Percentiles rank a stretch among this genome's conserved stretches.
Evolutionary conservation across 1,140 invertebrate genomes (phyloP).

Genomic region (Popillia japonica): DNA sequence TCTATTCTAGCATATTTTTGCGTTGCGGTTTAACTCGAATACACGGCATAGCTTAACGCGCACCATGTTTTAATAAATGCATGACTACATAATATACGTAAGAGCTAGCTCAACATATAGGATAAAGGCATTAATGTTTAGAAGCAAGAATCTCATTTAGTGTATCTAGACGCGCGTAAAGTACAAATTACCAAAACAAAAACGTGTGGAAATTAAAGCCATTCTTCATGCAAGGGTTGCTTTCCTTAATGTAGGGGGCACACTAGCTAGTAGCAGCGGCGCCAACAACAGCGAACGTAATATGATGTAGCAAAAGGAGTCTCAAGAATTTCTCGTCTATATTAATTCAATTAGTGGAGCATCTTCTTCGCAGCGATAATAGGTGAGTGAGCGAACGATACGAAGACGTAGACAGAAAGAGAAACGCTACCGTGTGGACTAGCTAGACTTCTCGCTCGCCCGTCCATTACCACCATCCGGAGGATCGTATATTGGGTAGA

Average conservation of each 20-base stretch:
- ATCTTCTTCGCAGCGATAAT: slow-evolving; percentile 28
- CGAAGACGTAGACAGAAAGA: background rate
- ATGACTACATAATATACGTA: background rate
- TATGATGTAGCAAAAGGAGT: slow-evolving; percentile 14
- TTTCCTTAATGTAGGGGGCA: background rate
- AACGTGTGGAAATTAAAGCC: slow-evolving; percentile 28
- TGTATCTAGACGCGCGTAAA: background rate
- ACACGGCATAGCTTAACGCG: background rate
- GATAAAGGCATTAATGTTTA: background rate
- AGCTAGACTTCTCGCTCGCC: no score
- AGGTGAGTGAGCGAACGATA: background rate
- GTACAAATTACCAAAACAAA: slow-evolving; percentile 27
- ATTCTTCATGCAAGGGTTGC: slow-evolving; percentile 31
- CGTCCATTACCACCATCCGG: slow-evolving; percentile 24
- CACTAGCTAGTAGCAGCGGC: no score
- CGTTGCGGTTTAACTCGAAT: no score
- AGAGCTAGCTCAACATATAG: background rate
- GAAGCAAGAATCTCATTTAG: background rate
- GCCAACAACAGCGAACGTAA: background rate
- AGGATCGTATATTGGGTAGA: slow-evolving; percentile 9
- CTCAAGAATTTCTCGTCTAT: slow-evolving; percentile 23
- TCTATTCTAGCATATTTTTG: no score
- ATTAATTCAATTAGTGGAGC: slow-evolving; percentile 27
- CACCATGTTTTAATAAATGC: background rate
- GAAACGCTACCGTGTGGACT: background rate